These are phyloP conservation scores for Pangasius macronema DNA, from an alignment of 2,797 vertebrate genomes.

Conservation along the genomic window DNA sequence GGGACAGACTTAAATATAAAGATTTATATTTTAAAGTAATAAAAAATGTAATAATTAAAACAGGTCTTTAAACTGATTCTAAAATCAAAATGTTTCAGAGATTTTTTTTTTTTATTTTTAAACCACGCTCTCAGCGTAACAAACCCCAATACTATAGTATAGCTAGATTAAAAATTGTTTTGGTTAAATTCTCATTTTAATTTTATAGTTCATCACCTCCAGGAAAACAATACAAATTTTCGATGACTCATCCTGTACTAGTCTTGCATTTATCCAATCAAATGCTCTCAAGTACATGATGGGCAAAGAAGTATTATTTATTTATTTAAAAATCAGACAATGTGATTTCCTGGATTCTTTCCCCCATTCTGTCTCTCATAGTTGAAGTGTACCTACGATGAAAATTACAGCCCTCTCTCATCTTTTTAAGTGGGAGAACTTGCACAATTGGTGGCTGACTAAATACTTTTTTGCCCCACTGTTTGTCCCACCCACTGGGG, in stretches of 20 bases:
- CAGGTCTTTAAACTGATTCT: not conserved
- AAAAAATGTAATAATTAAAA: not conserved
- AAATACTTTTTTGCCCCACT: too few relatives aligned
- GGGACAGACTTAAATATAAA: not conserved
- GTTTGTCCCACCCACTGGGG: not conserved
- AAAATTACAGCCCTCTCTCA: too few relatives aligned
- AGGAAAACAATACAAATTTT: not conserved
- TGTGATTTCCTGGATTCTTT: too few relatives aligned
- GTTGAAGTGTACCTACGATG: too few relatives aligned
- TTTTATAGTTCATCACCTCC: not conserved
- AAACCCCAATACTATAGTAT: not conserved
- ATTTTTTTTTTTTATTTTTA: not conserved
- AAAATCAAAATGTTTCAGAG: not conserved
- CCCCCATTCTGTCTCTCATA: too few relatives aligned
- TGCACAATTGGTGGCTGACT: too few relatives aligned
- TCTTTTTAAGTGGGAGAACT: too few relatives aligned
- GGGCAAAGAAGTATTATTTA: too few relatives aligned
- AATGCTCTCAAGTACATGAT: not conserved
- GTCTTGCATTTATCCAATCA: not conserved
- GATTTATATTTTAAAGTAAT: not conserved
- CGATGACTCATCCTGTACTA: not conserved
- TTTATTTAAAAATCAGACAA: too few relatives aligned
- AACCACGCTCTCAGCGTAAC: not conserved
- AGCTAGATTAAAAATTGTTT: not conserved
- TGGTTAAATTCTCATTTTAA: not conserved